These are phyloP conservation scores for Apostichopus leukothele DNA, from an alignment of 53 echinoderm and acorn worm species.

Conservation along the genomic window DNA sequence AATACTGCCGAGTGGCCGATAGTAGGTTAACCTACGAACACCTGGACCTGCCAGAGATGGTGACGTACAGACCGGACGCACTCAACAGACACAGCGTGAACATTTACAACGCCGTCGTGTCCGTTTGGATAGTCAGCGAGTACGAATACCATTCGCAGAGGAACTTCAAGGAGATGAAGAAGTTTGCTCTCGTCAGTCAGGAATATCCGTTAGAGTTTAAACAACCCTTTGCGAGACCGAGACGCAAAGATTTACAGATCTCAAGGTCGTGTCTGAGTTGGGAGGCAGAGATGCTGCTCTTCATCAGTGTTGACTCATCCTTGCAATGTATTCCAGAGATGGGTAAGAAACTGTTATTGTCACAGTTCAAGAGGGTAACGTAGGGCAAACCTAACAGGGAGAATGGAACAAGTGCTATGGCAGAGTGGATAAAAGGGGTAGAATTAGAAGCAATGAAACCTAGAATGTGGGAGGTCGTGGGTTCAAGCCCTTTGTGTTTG, in stretches of 20 bases:
- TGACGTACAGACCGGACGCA: conserved; percentile 60
- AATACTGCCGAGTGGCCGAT: conserved; percentile 28
- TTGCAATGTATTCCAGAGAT: conserved; percentile 59
- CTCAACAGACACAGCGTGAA: conserved; percentile 49
- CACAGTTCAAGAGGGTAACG: too few relatives aligned
- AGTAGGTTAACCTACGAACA: conserved; percentile 43
- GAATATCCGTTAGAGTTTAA: conserved; percentile 43
- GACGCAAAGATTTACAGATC: conserved; percentile 36
- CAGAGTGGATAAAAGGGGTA: too few relatives aligned
- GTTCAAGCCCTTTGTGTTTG: too few relatives aligned
- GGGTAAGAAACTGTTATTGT: conserved; percentile 54
- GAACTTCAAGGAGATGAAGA: conserved; percentile 8
- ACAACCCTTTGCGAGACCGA: conserved; percentile 56
- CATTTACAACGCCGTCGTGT: conserved; percentile 42
- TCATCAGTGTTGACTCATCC: conserved; percentile 37
- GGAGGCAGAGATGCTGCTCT: conserved; percentile 58
- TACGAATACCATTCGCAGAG: not conserved
- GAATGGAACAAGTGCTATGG: too few relatives aligned
- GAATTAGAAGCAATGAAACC: too few relatives aligned
- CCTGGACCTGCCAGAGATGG: conserved; percentile 53
- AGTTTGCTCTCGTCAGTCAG: conserved; percentile 37
- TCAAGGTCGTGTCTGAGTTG: conserved; percentile 60
- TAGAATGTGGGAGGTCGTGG: too few relatives aligned
- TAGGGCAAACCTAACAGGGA: too few relatives aligned
- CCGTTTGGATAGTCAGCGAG: conserved; percentile 48